Conservation (phyloP, 2,888 invertebrate genomes). For the Tridacna crocea region DNA sequence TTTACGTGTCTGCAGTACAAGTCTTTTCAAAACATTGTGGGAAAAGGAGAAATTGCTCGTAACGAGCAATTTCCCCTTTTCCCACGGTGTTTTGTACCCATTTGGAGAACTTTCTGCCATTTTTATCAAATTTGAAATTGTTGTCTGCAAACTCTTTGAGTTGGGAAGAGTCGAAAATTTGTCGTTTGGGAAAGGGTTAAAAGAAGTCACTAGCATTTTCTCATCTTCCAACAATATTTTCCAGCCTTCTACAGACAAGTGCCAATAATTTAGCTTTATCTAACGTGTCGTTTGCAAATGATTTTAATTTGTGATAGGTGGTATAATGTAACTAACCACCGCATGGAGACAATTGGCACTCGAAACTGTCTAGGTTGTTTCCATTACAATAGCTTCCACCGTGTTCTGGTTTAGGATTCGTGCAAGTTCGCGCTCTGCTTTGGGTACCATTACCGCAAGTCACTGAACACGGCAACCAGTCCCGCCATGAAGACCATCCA, state of each 20-base stretch:
- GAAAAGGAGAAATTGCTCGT: not conserved
- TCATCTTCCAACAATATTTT: not conserved
- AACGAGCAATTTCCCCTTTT: no score
- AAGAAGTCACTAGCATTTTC: not conserved
- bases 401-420: constrained; percentile 35
- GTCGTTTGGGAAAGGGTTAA: no score
- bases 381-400: constrained; percentile 38
- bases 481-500: constrained; percentile 31
- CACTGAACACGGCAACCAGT: constrained; percentile 35
- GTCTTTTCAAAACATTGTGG: not conserved
- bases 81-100: no score
- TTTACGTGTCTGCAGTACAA: no score
- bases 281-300: no score
- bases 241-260: no score
- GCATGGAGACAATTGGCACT: not conserved
- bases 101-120: no score
- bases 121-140: no score
- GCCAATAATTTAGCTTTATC: no score
- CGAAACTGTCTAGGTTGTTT: constrained; percentile 58
- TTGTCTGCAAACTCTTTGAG: no score
- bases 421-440: constrained; percentile 26
- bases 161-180: no score
- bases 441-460: constrained; percentile 36
- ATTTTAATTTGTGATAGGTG: no score
- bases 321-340: not conserved